Percentiles rank a stretch among this genome's conserved stretches.
Evolutionary conservation across 2,888 invertebrate species (phyloP).

Genomic region (Morpho helenor): DNA sequence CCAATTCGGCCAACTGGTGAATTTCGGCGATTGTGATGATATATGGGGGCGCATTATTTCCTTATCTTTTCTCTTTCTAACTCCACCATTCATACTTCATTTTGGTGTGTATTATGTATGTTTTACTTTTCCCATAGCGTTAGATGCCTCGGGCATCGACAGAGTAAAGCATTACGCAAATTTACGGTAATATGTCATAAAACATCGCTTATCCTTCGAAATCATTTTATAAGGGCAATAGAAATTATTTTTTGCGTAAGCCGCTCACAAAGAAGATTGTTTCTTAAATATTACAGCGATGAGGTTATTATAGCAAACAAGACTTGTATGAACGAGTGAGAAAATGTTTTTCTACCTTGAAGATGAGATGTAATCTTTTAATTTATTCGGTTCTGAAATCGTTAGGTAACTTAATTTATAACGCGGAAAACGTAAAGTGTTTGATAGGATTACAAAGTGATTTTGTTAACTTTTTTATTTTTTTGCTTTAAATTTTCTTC

Average conservation of each 20-base stretch:
- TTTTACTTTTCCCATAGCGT: constrained; percentile 72
- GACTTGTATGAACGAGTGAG: constrained; percentile 31
- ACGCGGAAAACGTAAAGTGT: constrained; percentile 28
- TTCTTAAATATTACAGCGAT: constrained; percentile 49
- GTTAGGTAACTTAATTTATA: constrained; percentile 30
- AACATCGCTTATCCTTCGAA: constrained; percentile 39
- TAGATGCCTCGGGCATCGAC: constrained; percentile 56
- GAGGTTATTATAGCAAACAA: constrained; percentile 46
- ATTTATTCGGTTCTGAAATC: constrained; percentile 32
- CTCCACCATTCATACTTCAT: constrained; percentile 74
- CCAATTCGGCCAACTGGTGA: constrained; percentile 59
- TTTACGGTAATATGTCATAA: constrained; percentile 62
- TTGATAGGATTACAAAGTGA: constrained; percentile 30
- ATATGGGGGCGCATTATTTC: constrained; percentile 77
- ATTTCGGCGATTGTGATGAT: constrained; percentile 77
- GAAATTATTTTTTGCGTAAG: constrained; percentile 59
- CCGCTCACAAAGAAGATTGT: constrained; percentile 52
- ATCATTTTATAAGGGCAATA: constrained; percentile 53
- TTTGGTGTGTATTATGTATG: constrained; percentile 68
- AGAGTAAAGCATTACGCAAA: constrained; percentile 65
- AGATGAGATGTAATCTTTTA: constrained; percentile 43
- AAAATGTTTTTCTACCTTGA: constrained; percentile 46
- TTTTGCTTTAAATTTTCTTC: constrained; percentile 20
- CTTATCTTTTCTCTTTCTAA: constrained; percentile 77
- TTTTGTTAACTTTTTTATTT: constrained; percentile 26